Conservation (phyloP, 2,888 invertebrate species). For the Campoplex nolae region DNA sequence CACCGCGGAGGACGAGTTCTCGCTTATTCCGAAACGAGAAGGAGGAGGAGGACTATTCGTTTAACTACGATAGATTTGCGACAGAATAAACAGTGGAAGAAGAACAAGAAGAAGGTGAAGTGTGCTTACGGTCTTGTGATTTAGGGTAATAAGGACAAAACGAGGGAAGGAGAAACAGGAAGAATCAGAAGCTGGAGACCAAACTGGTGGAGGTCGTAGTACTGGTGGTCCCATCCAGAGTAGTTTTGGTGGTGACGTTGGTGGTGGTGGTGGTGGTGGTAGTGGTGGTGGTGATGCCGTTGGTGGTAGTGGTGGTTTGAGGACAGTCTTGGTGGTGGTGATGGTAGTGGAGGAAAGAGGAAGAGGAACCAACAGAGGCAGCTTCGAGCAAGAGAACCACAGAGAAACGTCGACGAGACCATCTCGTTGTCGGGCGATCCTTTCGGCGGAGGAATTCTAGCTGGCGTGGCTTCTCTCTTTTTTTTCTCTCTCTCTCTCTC, state of each 20-base stretch:
- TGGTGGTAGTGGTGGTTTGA: constrained; percentile 53
- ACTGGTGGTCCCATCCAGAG: constrained; percentile 48
- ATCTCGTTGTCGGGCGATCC: constrained; percentile 74
- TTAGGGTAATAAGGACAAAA: background rate
- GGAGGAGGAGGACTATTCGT: constrained; percentile 15
- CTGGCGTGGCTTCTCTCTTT: constrained; percentile 79
- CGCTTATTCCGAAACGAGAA: constrained; percentile 16
- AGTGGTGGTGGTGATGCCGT: constrained; percentile 36
- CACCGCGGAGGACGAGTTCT: constrained; percentile 44
- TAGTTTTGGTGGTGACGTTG: constrained; percentile 47
- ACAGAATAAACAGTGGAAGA: background rate
- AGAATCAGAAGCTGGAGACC: constrained; percentile 38
- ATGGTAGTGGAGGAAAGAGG: constrained; percentile 62
- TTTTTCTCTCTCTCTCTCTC: constrained; percentile 74
- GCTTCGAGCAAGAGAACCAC: constrained; percentile 60
- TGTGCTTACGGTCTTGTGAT: background rate
- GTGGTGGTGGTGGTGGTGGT: constrained; percentile 54
- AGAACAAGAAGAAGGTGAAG: background rate
- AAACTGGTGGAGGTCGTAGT: constrained; percentile 56
- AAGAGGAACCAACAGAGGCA: constrained; percentile 64
- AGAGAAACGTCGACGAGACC: constrained; percentile 60
- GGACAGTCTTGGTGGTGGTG: constrained; percentile 32
- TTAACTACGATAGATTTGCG: background rate
- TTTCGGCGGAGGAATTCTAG: constrained; percentile 83
- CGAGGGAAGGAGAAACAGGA: constrained; percentile 51